Conservation (phyloP, 2,113 vertebrate genomes). For the Ibidorhyncha struthersii region DNA sequence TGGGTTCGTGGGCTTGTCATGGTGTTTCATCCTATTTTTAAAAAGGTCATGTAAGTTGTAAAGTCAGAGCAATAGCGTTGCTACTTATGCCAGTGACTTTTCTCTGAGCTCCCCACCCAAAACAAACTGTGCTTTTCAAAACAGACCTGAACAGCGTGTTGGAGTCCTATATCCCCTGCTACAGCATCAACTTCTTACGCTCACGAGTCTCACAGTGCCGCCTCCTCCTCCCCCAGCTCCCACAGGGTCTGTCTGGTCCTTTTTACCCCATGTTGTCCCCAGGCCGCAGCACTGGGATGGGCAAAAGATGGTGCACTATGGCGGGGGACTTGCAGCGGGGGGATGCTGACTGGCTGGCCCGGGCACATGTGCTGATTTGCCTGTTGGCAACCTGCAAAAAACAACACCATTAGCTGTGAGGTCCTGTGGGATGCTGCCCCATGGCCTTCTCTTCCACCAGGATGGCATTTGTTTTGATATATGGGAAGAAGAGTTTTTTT, state of each 20-base stretch:
- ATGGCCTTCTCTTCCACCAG: neutral
- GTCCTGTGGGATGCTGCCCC: neutral
- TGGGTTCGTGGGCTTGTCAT: neutral
- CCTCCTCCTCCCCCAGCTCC: neutral
- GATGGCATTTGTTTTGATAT: neutral
- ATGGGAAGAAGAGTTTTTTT: neutral
- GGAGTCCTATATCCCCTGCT: neutral
- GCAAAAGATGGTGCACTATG: accelerated
- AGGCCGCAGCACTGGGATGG: too few relatives aligned
- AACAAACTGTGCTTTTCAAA: neutral
- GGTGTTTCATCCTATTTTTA: neutral
- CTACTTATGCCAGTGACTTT: neutral
- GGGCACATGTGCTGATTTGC: neutral
- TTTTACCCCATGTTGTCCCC: accelerated
- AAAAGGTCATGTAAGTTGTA: neutral
- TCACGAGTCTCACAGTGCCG: neutral
- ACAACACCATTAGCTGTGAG: neutral
- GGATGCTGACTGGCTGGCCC: neutral
- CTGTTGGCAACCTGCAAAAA: neutral
- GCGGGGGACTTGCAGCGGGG: accelerated
- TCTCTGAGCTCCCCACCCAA: neutral
- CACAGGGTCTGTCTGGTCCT: too few relatives aligned
- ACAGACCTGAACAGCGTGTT: neutral
- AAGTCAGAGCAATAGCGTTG: neutral
- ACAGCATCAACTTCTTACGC: neutral